Evolutionary conservation across 2,888 invertebrate species (phyloP).

Genomic region (Schizaphis graminum): DNA sequence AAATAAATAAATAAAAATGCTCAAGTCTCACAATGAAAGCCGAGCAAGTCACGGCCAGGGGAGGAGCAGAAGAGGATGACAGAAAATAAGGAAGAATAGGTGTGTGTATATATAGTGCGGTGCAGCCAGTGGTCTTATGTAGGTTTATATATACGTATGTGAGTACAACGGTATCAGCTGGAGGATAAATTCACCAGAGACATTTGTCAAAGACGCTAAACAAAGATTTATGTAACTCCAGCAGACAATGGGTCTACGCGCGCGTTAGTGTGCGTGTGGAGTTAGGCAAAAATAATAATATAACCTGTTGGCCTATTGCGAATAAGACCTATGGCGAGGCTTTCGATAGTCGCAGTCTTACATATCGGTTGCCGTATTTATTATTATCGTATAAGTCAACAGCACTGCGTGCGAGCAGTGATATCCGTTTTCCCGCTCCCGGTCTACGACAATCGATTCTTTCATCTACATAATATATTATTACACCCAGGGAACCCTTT

Average conservation of each 20-base stretch:
- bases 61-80: not conserved
- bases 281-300: not conserved
- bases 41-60: not conserved
- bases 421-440: not conserved
- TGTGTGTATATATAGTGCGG: not conserved
- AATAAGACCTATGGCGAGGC: not conserved
- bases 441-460: not conserved
- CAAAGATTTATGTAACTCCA: constrained; percentile 36
- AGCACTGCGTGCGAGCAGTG: not conserved
- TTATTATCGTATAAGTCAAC: not conserved
- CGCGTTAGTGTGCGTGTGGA: not conserved
- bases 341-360: not conserved
- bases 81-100: not conserved
- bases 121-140: not conserved
- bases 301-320: constrained; percentile 44
- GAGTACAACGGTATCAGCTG: not conserved
- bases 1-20: not conserved
- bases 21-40: constrained; percentile 6
- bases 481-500: not conserved
- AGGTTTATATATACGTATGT: not conserved
- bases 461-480: not conserved
- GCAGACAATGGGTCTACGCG: not conserved
- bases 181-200: constrained; percentile 25
- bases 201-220: constrained; percentile 42
- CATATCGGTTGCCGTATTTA: not conserved